Conservation (phyloP, 2,888 invertebrate genomes). For the Sphinx pinastri region DNA sequence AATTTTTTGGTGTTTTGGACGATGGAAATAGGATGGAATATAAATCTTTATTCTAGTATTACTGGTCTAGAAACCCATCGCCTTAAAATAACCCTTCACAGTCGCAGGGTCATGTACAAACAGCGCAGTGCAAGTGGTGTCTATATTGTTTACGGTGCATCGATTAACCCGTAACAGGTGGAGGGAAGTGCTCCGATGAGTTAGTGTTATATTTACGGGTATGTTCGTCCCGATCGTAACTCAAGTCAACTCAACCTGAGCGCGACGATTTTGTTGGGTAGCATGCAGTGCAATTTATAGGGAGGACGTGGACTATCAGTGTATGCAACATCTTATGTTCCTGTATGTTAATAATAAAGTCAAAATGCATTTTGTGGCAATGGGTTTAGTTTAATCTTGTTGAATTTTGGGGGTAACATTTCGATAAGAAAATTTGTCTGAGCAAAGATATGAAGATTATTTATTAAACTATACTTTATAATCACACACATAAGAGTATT, state of each 20-base stretch:
- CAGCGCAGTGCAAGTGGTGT: constrained; percentile 17
- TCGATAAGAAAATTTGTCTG: background rate
- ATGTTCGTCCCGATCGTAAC: constrained; percentile 45
- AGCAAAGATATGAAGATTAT: background rate
- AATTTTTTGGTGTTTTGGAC: no score
- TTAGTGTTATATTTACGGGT: constrained; percentile 70
- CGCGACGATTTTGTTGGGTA: constrained; percentile 29
- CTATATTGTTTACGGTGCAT: constrained; percentile 55
- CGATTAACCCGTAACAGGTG: constrained; percentile 75
- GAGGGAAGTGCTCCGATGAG: constrained; percentile 66
- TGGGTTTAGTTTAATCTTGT: background rate
- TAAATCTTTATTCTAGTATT: no score
- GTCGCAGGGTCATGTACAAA: constrained; percentile 8
- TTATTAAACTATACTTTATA: no score
- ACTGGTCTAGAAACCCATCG: no score
- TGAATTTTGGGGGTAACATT: background rate
- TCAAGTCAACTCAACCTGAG: constrained; percentile 44
- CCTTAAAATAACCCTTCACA: constrained; percentile 17
- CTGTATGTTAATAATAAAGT: background rate
- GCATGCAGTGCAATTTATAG: constrained; percentile 29
- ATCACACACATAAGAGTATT: no score
- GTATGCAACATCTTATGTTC: constrained; percentile 6
- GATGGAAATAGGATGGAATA: no score
- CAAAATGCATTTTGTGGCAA: background rate
- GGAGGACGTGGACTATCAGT: constrained; percentile 10